Base-by-base conservation (phyloP, 2,888 invertebrate genomes). In the Acleris emargana region DNA sequence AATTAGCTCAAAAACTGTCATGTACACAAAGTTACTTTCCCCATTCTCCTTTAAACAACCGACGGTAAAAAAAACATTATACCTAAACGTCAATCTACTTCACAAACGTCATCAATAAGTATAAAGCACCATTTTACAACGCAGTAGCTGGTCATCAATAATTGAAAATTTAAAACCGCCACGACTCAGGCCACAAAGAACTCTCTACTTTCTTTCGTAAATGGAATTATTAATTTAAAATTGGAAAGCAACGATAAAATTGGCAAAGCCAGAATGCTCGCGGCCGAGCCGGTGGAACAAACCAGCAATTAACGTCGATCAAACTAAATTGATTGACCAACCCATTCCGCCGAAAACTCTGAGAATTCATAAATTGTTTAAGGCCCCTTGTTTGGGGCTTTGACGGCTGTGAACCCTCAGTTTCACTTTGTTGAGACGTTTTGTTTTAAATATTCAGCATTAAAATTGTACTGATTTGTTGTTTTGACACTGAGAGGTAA, bases 281-380 rank as follows among this genome's bases (percentile, higher is more conserved):
- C 53, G 64, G 64, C 64, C 20, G 28, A 45, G 45, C 45, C 45
- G 42, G 54, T 62, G 49, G 54, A 64, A 64, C 64, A 58, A 64
- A 53, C 58, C 58, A 42, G 53, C 55, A 60, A 64, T 64, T 64
- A 64, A 64, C 50, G 64, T 64, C 64, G 50, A 64, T 64, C 64
- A 60, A 64, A 64, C 64, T 51, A 51, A 60, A 64, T 64, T 64
- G 55, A 64, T 55, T 60, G 64, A 64, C 59, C 59, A 64, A 50
- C 54, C 58, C 43, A 18, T 42, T 42, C 18, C 17, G 20, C 6
- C 22, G 49, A 50, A 63, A 63, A 63, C 51, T 55, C 64, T 50
- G 20, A 20, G 54, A 54, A 64, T 60, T 50, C 50, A 32, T 60
- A 50, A 64, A 59, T 64, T 59, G 43, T 54, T 64, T 50, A 13